A percentile compares a stretch with the other conserved stretches of the same genome.
Conservation (phyloP, 2,888 invertebrate genomes). For the Polia nebulosa region DNA sequence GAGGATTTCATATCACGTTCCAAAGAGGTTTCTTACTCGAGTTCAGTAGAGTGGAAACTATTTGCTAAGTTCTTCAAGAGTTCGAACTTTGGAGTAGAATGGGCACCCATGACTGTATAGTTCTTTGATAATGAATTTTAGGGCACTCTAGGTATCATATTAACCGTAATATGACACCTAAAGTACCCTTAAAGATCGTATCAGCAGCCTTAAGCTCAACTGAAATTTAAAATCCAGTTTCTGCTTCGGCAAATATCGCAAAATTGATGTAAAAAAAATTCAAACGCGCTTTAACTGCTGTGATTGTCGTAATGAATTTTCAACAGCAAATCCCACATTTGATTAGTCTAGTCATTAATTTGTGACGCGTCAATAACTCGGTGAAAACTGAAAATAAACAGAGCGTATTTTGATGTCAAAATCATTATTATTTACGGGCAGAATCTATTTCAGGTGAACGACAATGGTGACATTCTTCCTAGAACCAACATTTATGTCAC, state of each 20-base stretch:
- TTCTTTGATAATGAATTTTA: not conserved
- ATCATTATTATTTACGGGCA: not conserved
- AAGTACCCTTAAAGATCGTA: not conserved
- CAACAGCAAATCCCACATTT: not conserved
- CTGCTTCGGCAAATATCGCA: not conserved
- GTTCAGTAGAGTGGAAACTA: conserved; percentile 25
- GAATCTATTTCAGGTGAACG: not conserved
- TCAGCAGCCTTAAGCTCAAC: not conserved
- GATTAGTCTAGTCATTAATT: not conserved
- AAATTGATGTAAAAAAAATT: not conserved
- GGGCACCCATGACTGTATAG: not conserved
- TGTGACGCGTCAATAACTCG: not conserved
- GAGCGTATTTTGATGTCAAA: not conserved
- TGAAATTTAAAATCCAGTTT: not conserved
- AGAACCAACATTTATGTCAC: not conserved
- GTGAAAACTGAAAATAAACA: not conserved
- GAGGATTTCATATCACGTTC: conserved; percentile 40
- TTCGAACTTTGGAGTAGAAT: conserved; percentile 11
- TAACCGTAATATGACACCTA: no score
- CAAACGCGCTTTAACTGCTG: no score
- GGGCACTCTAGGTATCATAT: not conserved
- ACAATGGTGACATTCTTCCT: not conserved
- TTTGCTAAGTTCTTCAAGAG: conserved; percentile 32
- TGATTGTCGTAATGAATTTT: not conserved
- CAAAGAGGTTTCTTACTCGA: conserved; percentile 27